phyloP scores from a whole-genome alignment of 2,888 invertebrate species.

The Carcina quercana region DNA sequence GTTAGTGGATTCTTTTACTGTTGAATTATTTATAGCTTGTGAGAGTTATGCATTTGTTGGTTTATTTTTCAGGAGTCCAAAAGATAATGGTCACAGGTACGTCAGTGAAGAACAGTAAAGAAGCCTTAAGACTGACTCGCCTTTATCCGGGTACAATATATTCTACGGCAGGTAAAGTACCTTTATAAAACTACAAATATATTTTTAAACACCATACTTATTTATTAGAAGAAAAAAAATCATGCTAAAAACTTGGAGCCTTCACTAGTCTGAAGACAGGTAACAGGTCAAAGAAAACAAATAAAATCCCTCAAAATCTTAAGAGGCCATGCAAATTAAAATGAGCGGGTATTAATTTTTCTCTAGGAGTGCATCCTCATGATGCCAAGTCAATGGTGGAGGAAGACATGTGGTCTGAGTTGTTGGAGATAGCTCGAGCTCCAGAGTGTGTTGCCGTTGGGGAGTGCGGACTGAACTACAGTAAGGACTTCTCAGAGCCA shows the following conservation, averaged over 20 bases:
- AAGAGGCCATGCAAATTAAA: too few species aligned
- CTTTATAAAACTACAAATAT: too few species aligned
- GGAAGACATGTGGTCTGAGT: slow-evolving; percentile 84
- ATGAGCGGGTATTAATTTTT: too few species aligned
- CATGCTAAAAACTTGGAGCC: too few species aligned
- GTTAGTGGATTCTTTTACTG: slow-evolving; percentile 4
- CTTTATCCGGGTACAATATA: slow-evolving; percentile 93
- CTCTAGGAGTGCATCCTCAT: slow-evolving; percentile 90
- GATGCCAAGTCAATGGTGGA: slow-evolving; percentile 91
- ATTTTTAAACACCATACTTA: too few species aligned
- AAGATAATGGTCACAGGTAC: slow-evolving; percentile 96
- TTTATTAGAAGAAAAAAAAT: too few species aligned
- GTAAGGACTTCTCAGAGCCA: slow-evolving; percentile 94
- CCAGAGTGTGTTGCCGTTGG: slow-evolving; percentile 95
- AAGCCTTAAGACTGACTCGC: slow-evolving; percentile 90
- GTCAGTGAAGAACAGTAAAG: slow-evolving; percentile 91
- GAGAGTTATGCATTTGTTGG: background rate
- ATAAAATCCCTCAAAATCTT: too few species aligned
- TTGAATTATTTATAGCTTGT: background rate
- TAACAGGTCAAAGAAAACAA: too few species aligned
- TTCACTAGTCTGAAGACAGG: too few species aligned
- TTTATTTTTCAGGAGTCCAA: slow-evolving; percentile 81
- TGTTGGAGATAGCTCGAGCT: slow-evolving; percentile 83
- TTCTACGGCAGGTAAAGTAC: slow-evolving; percentile 85
- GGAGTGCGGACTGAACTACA: slow-evolving; percentile 96